Evolutionary conservation across 2,113 vertebrate species (phyloP).

Genomic region (Eulemur rufifrons): DNA sequence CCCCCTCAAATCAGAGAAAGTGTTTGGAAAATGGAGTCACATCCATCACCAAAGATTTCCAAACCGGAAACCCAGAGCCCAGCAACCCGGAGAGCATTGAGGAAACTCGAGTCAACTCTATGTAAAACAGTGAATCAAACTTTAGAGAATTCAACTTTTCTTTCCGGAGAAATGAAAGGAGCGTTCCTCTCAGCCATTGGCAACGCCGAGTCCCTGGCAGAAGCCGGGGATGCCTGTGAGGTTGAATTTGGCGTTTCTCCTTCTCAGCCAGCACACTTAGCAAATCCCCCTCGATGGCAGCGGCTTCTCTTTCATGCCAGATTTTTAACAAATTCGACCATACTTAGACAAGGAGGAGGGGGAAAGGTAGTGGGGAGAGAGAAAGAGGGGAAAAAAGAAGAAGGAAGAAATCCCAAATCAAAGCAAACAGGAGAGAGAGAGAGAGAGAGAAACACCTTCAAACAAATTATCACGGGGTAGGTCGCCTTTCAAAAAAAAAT

Average conservation of each 20-base stretch:
- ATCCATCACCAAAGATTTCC: constrained; percentile 72
- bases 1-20: constrained; percentile 71
- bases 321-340: constrained; percentile 53
- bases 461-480: constrained; percentile 67
- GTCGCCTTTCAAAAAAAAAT: constrained; percentile 36
- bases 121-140: constrained; percentile 52
- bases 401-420: constrained; percentile 44
- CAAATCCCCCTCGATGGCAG: constrained; percentile 10
- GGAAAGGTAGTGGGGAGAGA: background rate
- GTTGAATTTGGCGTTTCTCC: constrained; percentile 45
- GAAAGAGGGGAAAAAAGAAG: background rate
- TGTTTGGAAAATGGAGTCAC: constrained; percentile 72
- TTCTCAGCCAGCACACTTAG: constrained; percentile 56
- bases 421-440: constrained; percentile 11
- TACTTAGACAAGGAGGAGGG: background rate
- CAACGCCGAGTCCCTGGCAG: background rate
- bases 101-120: constrained; percentile 40
- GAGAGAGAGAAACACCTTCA: constrained; percentile 26
- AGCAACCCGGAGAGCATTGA: background rate
- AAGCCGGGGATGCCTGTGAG: background rate
- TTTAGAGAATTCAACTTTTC: constrained; percentile 71
- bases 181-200: background rate
- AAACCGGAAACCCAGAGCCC: constrained; percentile 55
- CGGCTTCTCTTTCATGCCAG: constrained; percentile 22
- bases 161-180: constrained; percentile 36